phyloP scores from a whole-genome alignment of 2,797 vertebrate genomes.

The Furcifer pardalis region DNA sequence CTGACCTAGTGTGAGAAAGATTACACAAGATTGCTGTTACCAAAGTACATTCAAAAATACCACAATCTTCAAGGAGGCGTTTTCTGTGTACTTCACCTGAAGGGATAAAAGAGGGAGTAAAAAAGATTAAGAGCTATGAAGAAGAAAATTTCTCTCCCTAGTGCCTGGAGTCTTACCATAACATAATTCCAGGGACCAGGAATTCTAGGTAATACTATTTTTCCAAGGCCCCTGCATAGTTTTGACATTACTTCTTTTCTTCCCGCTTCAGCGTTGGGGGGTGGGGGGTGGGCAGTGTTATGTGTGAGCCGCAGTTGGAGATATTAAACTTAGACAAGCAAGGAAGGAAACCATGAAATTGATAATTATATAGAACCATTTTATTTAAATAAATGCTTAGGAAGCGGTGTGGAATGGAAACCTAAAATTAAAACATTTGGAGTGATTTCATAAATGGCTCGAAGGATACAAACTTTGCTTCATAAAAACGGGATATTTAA shows the following conservation, averaged over 20 bases:
- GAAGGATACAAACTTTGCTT: conserved; percentile 59
- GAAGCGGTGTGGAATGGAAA: conserved; percentile 57
- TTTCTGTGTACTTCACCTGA: too few relatives aligned
- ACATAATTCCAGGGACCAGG: too few relatives aligned
- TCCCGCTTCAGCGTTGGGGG: neutral
- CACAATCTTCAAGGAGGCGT: too few relatives aligned
- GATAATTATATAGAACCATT: conserved; percentile 60
- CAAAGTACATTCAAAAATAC: too few relatives aligned
- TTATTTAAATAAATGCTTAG: conserved; percentile 61
- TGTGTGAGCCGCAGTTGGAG: conserved; percentile 21
- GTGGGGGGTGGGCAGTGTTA: neutral
- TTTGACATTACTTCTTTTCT: conserved; percentile 12
- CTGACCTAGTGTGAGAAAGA: too few relatives aligned
- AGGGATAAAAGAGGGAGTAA: too few relatives aligned
- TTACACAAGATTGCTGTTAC: too few relatives aligned
- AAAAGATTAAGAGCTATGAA: too few relatives aligned
- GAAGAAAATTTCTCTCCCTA: too few relatives aligned
- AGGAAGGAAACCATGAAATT: conserved; percentile 26
- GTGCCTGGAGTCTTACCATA: neutral
- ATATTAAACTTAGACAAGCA: conserved; percentile 10
- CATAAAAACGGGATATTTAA: conserved; percentile 56
- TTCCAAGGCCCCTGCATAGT: neutral
- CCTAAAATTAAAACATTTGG: conserved; percentile 67
- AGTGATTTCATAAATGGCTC: conserved; percentile 61
- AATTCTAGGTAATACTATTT: neutral